A percentile compares a stretch with the other conserved stretches of the same genome.
Evolutionary conservation across 2,888 invertebrate species (phyloP).

Genomic region (Epiblema foenella): DNA sequence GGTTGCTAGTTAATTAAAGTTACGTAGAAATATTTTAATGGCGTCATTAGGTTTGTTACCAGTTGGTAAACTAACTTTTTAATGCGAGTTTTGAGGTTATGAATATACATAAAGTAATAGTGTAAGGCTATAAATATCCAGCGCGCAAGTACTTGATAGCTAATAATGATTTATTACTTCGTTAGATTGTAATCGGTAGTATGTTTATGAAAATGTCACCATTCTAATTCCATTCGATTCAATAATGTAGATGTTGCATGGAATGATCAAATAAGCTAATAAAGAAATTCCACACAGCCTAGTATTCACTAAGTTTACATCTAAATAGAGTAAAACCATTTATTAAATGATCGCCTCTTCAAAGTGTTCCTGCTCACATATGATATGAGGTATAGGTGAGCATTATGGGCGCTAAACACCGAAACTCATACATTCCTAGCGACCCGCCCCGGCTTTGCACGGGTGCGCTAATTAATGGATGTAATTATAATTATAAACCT

Average conservation of each 20-base stretch:
- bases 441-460: too few species aligned
- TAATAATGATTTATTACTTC: background rate
- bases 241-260: background rate
- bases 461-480: too few species aligned
- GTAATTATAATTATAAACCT: too few species aligned
- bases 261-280: background rate
- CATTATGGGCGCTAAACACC: too few species aligned
- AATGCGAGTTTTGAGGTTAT: background rate
- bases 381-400: too few species aligned
- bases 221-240: background rate
- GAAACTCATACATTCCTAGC: too few species aligned
- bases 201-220: background rate
- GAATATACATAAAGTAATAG: too few species aligned
- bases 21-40: constrained; percentile 38
- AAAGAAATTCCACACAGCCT: background rate
- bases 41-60: constrained; percentile 27
- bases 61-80: background rate
- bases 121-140: background rate
- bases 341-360: too few species aligned
- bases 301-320: too few species aligned
- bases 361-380: too few species aligned
- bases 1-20: constrained; percentile 42
- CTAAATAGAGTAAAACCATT: too few species aligned
- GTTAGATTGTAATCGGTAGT: background rate
- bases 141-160: background rate